A percentile compares a stretch with the other conserved stretches of the same genome.
Evolutionary conservation across 2,113 vertebrate species (phyloP).

Genomic region (Pituophis catenifer): DNA sequence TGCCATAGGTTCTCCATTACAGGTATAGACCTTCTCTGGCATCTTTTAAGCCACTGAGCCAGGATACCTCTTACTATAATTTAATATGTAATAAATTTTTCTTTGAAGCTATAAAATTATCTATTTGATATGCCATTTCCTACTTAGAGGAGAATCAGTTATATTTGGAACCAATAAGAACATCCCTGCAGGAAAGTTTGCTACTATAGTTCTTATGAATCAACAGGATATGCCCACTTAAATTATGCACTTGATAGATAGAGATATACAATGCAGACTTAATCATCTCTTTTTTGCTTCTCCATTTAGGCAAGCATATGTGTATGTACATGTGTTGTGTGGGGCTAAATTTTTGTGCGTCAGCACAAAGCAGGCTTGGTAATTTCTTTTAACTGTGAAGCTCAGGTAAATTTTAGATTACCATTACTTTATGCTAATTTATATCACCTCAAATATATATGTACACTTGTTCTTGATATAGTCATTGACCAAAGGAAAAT

Average conservation of each 20-base stretch:
- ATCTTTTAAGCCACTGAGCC: background rate
- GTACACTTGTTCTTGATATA: background rate
- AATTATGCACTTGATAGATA: background rate
- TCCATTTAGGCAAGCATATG: background rate
- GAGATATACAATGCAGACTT: background rate
- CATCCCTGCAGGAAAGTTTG: background rate
- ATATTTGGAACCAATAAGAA: background rate
- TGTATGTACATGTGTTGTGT: background rate
- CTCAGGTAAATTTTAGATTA: background rate
- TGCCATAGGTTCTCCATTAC: no score
- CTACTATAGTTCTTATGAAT: background rate
- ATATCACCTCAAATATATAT: background rate
- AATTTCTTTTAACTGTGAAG: background rate
- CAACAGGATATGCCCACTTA: background rate
- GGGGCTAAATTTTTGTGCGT: background rate
- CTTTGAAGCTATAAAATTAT: background rate
- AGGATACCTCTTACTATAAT: background rate
- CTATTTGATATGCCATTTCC: background rate
- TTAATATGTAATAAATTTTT: background rate
- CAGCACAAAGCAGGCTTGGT: background rate
- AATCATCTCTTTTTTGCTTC: background rate
- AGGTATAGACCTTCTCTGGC: background rate
- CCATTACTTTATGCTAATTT: background rate
- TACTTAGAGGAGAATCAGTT: background rate
- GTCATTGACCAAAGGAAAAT: background rate